Evolutionary conservation across 2,888 invertebrate species (phyloP), one percentile per base, ranked within the genome.

Genomic region (Anodontia alba): DNA sequence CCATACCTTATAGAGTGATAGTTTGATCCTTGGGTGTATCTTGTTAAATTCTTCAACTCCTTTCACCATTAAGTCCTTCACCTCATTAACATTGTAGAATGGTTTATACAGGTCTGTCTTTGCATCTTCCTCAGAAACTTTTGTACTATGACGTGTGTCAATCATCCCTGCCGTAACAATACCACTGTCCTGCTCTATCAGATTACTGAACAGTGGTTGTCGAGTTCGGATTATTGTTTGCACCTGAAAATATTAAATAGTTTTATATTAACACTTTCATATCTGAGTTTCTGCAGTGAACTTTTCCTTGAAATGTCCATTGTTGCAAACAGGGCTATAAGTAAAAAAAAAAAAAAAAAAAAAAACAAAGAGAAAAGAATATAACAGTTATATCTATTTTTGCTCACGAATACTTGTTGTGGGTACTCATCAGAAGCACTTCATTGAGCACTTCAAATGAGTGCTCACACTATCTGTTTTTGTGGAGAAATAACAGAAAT

Each of bases 1-100:
- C 20, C 46, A 54, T 78, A 94, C 94, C 91, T 91, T 92, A 85
- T 94, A 94, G 20, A 94, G 87, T 7, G 93, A 90, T 38, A 94
- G 81, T 62, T 91, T 92, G 76, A 94, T 94, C 36, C 91, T 83
- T 0, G 94, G 94, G 76, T 94, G 91, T 54, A 90, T 91, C 83
- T 94, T 94, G 86, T 94, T 94, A 86, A 92, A 94, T 73, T 94
- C 94, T 68, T 94, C 93, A 0, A 93, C 92, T 1, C 91, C 94
- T 79, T 90, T 92, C 54, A 88, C 87, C 87, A 94, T 87, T 69
- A 94, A 87, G 5, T 89, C 88, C 73, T 89, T 88, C 46, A 91
- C 87, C 8, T 87, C 88, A 7, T 81, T 76, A 26, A 87, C 73
- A 36, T 87, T 89, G 72, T 87, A 88, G 71, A 85, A 87, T 0